Base-by-base conservation (phyloP, 2,888 invertebrate genomes). In the Campoletis raptor region DNA sequence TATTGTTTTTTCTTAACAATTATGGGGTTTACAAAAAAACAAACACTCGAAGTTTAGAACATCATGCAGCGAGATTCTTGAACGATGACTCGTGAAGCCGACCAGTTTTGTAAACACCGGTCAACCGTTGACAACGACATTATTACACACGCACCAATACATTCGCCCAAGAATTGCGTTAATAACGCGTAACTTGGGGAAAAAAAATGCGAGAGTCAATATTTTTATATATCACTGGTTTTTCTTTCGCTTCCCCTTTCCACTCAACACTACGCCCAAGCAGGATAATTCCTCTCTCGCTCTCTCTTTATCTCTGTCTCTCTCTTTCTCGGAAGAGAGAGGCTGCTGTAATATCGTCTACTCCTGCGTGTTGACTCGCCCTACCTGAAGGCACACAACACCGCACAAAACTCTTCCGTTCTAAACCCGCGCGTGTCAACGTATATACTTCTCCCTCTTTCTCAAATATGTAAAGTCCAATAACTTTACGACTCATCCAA, bases 41-140 rank as follows among this genome's bases (percentile, higher is more conserved):
- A 36, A 52, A 70, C 15, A 24, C 18, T 57, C 18, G 30, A 45
- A 52, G 40, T 40, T 54, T 37, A 36, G 77, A 61, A 64, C 54
- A 81, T 78, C 81, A 74, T 83, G 83, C 77, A 81, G 76, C 36
- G 66, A 24, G 73, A 72, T 52, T 78, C 73, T 52, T 77, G 61
- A n/a, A 72, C 66, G 36, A 81, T 64, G 42, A 37, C 24, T 45
- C 81, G 84, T 79, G 81, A 74, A 70, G 79, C 54, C 81, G 54
- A 82, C 76, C 79, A 70, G 66, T 83, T 69, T 76, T 82, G 77
- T 72, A 82, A 82, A 85, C 76, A 80, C 79, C 85, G 87, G 85
- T 72, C 76, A 54, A 37, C 57, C 77, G 77, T 69, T 48, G 70
- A 66, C 74, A 42, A 61, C 82, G 64, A 30, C 30, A 7, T 78